A percentile compares a stretch with the other conserved stretches of the same genome.
Conservation (phyloP, 2,113 vertebrate genomes). For the Mus spicilegus region DNA sequence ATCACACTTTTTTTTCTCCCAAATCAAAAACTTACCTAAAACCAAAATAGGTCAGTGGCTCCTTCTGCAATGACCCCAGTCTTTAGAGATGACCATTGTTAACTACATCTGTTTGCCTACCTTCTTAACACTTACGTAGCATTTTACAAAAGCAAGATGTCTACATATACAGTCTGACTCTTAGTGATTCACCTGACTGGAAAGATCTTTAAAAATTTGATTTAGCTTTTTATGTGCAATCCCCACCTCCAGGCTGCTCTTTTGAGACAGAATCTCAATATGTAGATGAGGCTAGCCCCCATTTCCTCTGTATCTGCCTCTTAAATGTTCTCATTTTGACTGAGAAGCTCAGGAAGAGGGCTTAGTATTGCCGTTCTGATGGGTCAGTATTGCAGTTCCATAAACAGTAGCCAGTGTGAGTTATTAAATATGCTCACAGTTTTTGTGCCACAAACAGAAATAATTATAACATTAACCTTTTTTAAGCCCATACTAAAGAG, state of each 20-base stretch:
- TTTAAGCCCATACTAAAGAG: neutral
- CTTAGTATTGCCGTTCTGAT: neutral
- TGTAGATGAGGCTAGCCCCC: neutral
- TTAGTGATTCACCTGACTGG: neutral
- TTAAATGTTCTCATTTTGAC: neutral
- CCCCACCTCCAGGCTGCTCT: neutral
- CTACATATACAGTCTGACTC: neutral
- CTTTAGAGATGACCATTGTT: neutral
- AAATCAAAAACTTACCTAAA: neutral
- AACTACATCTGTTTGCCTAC: neutral
- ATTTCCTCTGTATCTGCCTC: too few species aligned
- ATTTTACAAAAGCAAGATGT: neutral
- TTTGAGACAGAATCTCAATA: neutral
- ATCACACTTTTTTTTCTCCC: neutral
- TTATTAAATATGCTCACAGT: conserved; percentile 24
- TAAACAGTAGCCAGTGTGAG: neutral
- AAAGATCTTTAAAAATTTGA: conserved; percentile 49
- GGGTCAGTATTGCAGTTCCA: neutral
- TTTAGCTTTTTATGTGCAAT: neutral
- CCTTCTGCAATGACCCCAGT: neutral
- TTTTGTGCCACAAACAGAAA: neutral
- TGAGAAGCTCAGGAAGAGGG: neutral
- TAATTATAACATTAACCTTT: neutral
- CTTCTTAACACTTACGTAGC: neutral
- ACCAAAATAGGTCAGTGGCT: neutral